Conservation (phyloP, 1,140 invertebrate species). For the Orussus abietinus region DNA sequence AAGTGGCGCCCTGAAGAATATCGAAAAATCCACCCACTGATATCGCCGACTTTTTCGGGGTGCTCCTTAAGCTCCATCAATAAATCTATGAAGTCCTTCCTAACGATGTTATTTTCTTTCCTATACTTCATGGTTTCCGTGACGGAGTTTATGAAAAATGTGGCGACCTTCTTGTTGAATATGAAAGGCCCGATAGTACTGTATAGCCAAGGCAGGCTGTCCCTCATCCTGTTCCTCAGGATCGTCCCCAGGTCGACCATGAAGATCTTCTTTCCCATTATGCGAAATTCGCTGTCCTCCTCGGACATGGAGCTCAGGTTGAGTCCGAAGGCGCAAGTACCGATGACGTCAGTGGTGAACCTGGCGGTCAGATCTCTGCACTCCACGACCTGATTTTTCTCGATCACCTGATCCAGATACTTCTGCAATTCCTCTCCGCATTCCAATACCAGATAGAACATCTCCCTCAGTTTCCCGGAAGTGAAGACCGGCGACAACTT, state of each 20-base stretch:
- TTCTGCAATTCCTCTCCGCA: conserved; percentile 38
- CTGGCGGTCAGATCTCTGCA: conserved; percentile 37
- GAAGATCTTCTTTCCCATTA: conserved; percentile 37
- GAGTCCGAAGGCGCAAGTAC: conserved; percentile 45
- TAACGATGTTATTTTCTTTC: conserved; percentile 39
- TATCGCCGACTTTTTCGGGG: conserved; percentile 5
- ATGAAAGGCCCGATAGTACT: conserved; percentile 13
- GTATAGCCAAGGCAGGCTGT: conserved; percentile 15
- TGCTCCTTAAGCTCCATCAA: conserved; percentile 38
- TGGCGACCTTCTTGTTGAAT: conserved; percentile 29
- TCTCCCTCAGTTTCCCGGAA: conserved; percentile 43
- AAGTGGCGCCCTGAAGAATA: no score
- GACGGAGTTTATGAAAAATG: conserved; percentile 50
- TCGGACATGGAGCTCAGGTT: conserved; percentile 44
- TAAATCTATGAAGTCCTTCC: conserved; percentile 56
- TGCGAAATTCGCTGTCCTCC: conserved; percentile 48
- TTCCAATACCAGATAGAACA: conserved; percentile 37
- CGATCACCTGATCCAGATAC: conserved; percentile 33
- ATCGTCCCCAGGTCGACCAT: conserved; percentile 9
- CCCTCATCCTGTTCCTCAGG: conserved; percentile 13
- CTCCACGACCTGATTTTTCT: conserved; percentile 16
- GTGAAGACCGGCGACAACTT: conserved; percentile 53
- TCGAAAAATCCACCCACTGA: no score
- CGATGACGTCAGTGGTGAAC: conserved; percentile 44
- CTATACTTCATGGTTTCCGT: conserved; percentile 48